Percentiles rank a stretch among this genome's conserved stretches.
Evolutionary conservation across 92 coral and sea anemone genomes (phyloP).

Genomic region (Palythoa grandis): DNA sequence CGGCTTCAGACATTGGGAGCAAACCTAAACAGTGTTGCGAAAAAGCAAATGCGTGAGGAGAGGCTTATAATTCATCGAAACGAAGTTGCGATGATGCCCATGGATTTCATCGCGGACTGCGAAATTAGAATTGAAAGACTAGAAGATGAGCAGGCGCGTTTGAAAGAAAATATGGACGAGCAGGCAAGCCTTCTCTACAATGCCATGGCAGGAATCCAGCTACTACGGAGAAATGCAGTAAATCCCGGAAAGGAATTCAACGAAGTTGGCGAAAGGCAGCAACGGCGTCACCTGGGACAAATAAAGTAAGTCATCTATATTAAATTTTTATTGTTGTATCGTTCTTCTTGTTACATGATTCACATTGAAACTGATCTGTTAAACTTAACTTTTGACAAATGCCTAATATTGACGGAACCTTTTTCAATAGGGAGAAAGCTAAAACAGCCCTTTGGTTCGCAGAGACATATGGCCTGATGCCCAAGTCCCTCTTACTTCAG

Average conservation of each 20-base stretch:
- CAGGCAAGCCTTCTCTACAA: not conserved
- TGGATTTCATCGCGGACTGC: not conserved
- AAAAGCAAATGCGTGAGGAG: slow-evolving; percentile 14
- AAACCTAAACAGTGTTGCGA: not conserved
- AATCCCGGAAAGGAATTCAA: not conserved
- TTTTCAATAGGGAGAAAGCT: slow-evolving; percentile 35
- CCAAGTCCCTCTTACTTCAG: slow-evolving; percentile 18
- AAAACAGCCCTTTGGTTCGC: slow-evolving; percentile 44
- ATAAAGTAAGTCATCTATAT: slow-evolving; percentile 15
- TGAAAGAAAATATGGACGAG: not conserved
- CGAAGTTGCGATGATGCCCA: not conserved
- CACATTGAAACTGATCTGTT: not conserved
- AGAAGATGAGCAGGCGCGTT: not conserved
- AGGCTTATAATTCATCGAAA: not conserved
- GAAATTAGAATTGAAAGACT: not conserved
- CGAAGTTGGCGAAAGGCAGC: slow-evolving; percentile 3
- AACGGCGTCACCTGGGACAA: not conserved
- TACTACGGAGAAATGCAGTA: not conserved
- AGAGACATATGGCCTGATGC: slow-evolving; percentile 37
- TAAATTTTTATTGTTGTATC: slow-evolving; percentile 2
- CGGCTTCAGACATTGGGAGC: not conserved
- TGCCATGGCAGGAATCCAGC: not conserved
- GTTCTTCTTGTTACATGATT: slow-evolving; percentile 18
- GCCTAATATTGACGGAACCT: not conserved
- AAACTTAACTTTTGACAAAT: slow-evolving; percentile 1